Evolutionary conservation across 2,888 invertebrate genomes (phyloP).

Genomic region (Unio delphinus): DNA sequence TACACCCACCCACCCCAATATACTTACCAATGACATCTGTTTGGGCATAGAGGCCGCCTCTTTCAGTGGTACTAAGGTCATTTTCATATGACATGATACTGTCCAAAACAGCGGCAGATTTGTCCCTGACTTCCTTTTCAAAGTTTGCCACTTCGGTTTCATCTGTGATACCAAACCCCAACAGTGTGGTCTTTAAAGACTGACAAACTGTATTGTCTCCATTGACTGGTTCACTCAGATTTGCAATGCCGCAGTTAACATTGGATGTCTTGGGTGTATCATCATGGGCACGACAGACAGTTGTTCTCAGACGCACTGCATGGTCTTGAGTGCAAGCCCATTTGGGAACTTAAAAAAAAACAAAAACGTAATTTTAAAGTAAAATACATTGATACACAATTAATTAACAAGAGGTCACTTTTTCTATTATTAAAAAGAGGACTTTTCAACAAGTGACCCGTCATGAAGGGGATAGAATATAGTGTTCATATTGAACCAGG

Average conservation of each 20-base stretch:
- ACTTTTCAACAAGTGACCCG: too few species aligned
- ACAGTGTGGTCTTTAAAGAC: constrained; percentile 33
- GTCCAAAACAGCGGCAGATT: constrained; percentile 26
- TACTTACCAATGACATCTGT: constrained; percentile 48
- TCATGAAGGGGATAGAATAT: too few species aligned
- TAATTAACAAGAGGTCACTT: too few species aligned
- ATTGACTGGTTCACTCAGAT: constrained; percentile 29
- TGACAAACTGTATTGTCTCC: constrained; percentile 39
- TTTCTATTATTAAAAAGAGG: too few species aligned
- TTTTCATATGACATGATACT: constrained; percentile 32
- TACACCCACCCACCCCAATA: not conserved
- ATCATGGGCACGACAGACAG: too few species aligned
- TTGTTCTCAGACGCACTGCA: too few species aligned
- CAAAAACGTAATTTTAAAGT: too few species aligned
- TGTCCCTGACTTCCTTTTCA: constrained; percentile 3
- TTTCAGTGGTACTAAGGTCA: constrained; percentile 15
- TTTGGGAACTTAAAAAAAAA: too few species aligned
- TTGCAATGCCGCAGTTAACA: constrained; percentile 32
- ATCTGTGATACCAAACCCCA: constrained; percentile 23
- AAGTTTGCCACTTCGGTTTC: not conserved
- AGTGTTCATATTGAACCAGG: too few species aligned
- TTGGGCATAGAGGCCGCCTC: constrained; percentile 33
- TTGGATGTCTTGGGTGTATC: constrained; percentile 1
- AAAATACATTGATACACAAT: too few species aligned
- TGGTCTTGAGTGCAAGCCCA: too few species aligned